phyloP scores from a whole-genome alignment of 2,888 invertebrate species.

The Elegia similella region DNA sequence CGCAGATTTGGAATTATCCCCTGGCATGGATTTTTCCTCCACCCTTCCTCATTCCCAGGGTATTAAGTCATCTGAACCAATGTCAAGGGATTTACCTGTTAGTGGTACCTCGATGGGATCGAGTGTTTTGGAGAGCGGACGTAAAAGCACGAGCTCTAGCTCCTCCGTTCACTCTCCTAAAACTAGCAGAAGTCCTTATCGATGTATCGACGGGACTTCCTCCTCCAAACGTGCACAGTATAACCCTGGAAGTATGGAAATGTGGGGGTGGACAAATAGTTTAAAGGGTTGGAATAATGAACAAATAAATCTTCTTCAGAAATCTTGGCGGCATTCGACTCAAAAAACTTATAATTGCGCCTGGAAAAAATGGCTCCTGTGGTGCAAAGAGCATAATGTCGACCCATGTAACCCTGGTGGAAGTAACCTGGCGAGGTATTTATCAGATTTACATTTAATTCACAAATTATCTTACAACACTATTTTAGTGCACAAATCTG shows the following conservation, averaged over 20 bases:
- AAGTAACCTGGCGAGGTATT: background rate
- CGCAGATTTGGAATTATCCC: background rate
- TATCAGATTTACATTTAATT: background rate
- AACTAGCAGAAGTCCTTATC: background rate
- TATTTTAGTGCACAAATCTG: background rate
- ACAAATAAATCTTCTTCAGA: background rate
- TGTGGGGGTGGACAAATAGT: background rate
- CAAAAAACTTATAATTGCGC: background rate
- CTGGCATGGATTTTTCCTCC: background rate
- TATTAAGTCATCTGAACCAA: background rate
- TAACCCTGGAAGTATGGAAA: background rate
- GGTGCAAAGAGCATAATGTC: background rate
- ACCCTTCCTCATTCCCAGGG: background rate
- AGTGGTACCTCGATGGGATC: background rate
- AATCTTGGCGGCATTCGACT: background rate
- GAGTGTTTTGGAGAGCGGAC: background rate
- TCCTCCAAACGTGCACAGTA: background rate
- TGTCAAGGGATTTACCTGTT: background rate
- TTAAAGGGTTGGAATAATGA: background rate
- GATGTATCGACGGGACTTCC: background rate
- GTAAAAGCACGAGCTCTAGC: background rate
- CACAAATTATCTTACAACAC: background rate
- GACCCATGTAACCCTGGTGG: background rate
- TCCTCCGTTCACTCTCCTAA: background rate
- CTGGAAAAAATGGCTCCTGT: background rate